Base-by-base conservation (phyloP, 2,113 vertebrate genomes). In the Cephalopholis sonnerati region DNA sequence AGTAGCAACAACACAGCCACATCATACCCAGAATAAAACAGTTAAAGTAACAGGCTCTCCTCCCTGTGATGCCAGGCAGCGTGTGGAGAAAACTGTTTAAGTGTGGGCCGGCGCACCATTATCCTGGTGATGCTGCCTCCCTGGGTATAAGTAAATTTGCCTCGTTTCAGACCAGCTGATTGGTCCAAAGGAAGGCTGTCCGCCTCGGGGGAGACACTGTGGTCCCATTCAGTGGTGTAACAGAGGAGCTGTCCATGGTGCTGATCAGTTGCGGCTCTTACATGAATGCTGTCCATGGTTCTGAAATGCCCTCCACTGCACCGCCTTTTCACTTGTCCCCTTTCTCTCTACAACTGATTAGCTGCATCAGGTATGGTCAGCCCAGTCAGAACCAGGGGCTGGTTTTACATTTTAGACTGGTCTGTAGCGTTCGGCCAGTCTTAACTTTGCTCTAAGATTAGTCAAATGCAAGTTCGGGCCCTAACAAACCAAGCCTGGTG, bases 181-280 rank as follows among this genome's bases (percentile, higher is more conserved):
- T 50, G 71, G 36, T 32, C 36, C 8, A 3, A n/a, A 53, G 76
- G 39, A 61, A 9, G 41, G 10, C 22, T 54, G 5, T 36, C 61
- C 27, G 44, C 70, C 22, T 15, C 3, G 59, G 22, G 50, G 7
- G 15, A 10, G 32, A 15, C 48, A 3, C 11, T 6, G 7, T 2
- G 32, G 57, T 68, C 71, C 51, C 29, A 10, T 53, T 69, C 32
- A 59, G 20, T n/a, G 66, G 18, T 0, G 61, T 20, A 3, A 11
- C 22, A 16, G 2, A 11, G 81, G 81, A 84, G 78, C 84, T 84
- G 84, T 89, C 84, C 36, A 2, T 54, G 81, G 84, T 79, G 3
- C 82, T 82, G 63, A 1, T 36, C 8, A 58, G 46, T 18, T 48
- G 16, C 18, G 54, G 25, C 13, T 22, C 48, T 50, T n/a, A 24